Evolutionary conservation across 2,888 invertebrate genomes (phyloP), one percentile per base, ranked within the genome.

Genomic region (Eristalinus aeneus): DNA sequence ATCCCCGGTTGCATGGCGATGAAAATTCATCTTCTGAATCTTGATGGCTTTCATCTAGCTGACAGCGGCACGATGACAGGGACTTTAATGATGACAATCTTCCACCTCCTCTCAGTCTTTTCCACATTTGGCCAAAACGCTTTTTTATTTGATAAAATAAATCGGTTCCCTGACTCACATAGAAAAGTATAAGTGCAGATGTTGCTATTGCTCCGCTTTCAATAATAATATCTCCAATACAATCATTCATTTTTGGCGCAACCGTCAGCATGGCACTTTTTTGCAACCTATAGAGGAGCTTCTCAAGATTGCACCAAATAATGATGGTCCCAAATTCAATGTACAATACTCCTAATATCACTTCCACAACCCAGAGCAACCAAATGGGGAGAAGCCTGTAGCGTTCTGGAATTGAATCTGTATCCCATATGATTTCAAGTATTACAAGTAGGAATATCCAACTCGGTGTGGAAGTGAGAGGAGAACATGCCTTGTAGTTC

Each of bases 231-330:
- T 39, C 65, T 1, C 27, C 32, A n/a, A 31, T 6, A 5, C 1
- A 6, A n/a, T 54, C 10, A 0, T 68, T 20, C 20, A 56, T 12
- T 34, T 60, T 56, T 2, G 71, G 75, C 1, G 11, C 22, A n/a
- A 36, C 12, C 6, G 1, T 23, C 3, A 22, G 10, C 12, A 75
- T 27, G 4, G n/a, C 12, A 8, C n/a, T 34, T 16, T 54, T 54
- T 1, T 80, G 2, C 8, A 34, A 16, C 2, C 61, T 67, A 32
- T 67, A 61, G 9, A 80, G 67, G 1, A 80, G 23, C 32, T 56
- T 75, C 27, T 80, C 71, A n/a, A 84, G 36, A 63, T 80, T 84
- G n/a, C 20, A 34, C 84, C 84, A 84, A 75, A 84, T 61, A 23
- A 63, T 61, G 31, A 84, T 36, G 2, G 27, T 27, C 0, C 32